Conservation (phyloP, 30 jellyfish, hydroid and myxozoan species). For the Chrysaora quinquecirrha region DNA sequence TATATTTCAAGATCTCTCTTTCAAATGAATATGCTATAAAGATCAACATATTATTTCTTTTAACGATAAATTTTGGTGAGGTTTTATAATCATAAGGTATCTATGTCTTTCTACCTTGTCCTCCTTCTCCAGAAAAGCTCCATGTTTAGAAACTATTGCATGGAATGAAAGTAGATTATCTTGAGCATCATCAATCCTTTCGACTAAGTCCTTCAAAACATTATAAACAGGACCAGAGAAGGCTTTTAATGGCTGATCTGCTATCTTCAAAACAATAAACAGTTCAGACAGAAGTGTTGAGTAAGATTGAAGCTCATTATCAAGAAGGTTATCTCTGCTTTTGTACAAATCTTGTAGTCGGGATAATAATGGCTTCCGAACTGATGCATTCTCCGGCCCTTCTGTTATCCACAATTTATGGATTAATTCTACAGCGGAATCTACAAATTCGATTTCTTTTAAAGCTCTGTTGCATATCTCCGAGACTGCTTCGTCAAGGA, state of each 20-base stretch:
- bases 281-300: constrained; percentile 71
- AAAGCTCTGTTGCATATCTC: constrained; percentile 14
- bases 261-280: constrained; percentile 28
- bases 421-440: constrained; percentile 21
- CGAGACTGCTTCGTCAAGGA: constrained; percentile 19
- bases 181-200: neutral
- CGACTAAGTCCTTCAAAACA: constrained; percentile 53
- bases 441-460: constrained; percentile 48
- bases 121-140: constrained; percentile 25
- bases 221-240: constrained; percentile 63
- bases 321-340: constrained; percentile 40
- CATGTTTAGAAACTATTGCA: constrained; percentile 28
- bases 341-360: constrained; percentile 52
- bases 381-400: constrained; percentile 7
- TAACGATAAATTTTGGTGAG: too few relatives aligned
- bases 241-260: constrained; percentile 51
- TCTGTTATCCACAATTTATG: constrained; percentile 36
- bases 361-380: constrained; percentile 49
- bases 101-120: constrained; percentile 18
- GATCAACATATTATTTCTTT: too few relatives aligned
- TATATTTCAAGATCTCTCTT: too few relatives aligned
- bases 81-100: too few relatives aligned
- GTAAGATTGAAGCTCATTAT: constrained; percentile 35
- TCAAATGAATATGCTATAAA: too few relatives aligned
- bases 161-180: constrained; percentile 46